Conservation (phyloP, 2,797 vertebrate species). For the Eulemur mongoz region DNA sequence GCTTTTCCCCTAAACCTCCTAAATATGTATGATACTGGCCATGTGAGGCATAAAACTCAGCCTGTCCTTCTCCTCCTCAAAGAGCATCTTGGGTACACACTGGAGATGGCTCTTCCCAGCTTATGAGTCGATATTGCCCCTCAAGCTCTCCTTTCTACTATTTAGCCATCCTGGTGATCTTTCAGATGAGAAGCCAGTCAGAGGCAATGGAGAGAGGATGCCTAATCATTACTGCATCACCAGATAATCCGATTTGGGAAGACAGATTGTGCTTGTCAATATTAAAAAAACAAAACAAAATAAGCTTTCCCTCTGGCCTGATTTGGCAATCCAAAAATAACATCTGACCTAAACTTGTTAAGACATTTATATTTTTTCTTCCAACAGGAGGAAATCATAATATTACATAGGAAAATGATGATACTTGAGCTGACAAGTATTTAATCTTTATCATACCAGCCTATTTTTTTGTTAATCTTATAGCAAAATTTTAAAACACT, state of each 20-base stretch:
- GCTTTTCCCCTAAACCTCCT: neutral
- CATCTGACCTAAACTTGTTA: neutral
- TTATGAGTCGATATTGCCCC: neutral
- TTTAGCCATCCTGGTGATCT: neutral
- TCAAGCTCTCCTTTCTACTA: neutral
- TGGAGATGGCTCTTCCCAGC: neutral
- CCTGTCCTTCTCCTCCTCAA: neutral
- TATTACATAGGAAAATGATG: neutral
- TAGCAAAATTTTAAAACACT: neutral
- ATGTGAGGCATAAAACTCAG: neutral
- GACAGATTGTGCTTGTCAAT: neutral
- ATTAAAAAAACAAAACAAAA: neutral
- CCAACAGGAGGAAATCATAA: neutral
- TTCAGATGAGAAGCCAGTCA: neutral
- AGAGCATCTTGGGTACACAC: neutral
- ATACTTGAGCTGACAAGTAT: neutral
- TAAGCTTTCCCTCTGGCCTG: neutral
- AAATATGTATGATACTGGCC: neutral
- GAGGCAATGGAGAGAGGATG: too few species aligned
- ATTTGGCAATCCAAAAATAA: neutral
- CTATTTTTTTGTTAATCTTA: neutral
- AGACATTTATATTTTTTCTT: neutral
- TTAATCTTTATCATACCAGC: neutral
- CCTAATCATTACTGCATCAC: neutral
- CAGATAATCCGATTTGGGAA: neutral